These are phyloP conservation scores for Hemichromis elongatus DNA, from an alignment of 2,113 vertebrate genomes.

Conservation along the genomic window DNA sequence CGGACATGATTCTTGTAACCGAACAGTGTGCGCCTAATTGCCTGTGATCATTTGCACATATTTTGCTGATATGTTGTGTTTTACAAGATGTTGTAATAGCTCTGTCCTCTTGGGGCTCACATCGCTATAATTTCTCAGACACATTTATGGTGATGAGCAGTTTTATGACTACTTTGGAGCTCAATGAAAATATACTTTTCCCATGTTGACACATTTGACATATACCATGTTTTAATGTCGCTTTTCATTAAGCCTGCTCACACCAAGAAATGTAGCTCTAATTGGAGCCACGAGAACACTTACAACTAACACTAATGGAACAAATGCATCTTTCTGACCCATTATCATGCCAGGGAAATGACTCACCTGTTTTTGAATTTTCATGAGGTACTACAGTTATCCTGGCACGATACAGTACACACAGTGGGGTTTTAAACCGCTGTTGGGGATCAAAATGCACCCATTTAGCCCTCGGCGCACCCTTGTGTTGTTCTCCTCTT, in stretches of 20 bases:
- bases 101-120: constrained; percentile 15
- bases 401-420: neutral
- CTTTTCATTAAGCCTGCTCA: neutral
- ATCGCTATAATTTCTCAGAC: neutral
- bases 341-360: neutral
- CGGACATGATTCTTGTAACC: constrained; percentile 30
- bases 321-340: constrained; percentile 14
- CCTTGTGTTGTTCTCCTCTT: constrained; percentile 5
- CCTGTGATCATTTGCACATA: constrained; percentile 34
- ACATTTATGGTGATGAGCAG: constrained; percentile 13
- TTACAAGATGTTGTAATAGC: constrained; percentile 13
- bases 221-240: neutral
- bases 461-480: constrained; percentile 11
- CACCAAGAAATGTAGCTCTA: neutral
- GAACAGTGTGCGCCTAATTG: constrained; percentile 45
- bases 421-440: constrained; percentile 19
- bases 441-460: neutral
- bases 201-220: neutral
- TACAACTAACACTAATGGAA: constrained; percentile 32
- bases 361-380: constrained; percentile 10
- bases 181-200: constrained; percentile 4
- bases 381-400: neutral
- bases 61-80: constrained; percentile 31
- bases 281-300: constrained; percentile 20
- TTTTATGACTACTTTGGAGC: neutral